These are phyloP conservation scores for Thymallus thymallus DNA, from an alignment of 2,113 vertebrate genomes.

Conservation along the genomic window DNA sequence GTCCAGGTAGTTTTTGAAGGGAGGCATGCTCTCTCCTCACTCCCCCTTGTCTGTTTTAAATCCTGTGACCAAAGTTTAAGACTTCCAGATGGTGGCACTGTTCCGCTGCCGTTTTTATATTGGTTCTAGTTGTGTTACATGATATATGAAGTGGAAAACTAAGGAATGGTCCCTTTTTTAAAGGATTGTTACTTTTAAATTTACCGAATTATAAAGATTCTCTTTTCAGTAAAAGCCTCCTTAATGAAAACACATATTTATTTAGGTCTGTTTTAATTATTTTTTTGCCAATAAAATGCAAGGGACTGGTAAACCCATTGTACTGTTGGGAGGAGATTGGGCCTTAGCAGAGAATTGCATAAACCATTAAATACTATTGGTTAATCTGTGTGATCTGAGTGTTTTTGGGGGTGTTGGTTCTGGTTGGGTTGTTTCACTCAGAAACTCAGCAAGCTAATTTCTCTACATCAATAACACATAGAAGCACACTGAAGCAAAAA, in stretches of 20 bases:
- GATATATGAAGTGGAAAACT: conserved; percentile 50
- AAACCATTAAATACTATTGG: conserved; percentile 82
- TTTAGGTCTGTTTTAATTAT: conserved; percentile 77
- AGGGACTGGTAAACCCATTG: conserved; percentile 66
- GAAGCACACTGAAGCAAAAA: too few relatives aligned
- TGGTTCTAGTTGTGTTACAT: conserved; percentile 61
- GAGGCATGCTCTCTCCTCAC: conserved; percentile 18
- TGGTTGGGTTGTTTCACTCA: background rate
- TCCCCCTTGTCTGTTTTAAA: conserved; percentile 16
- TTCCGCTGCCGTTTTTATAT: conserved; percentile 68
- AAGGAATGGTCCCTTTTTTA: conserved; percentile 52
- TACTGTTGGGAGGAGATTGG: conserved; percentile 68
- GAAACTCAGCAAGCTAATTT: too few relatives aligned
- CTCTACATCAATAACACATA: too few relatives aligned
- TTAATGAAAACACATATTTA: conserved; percentile 70
- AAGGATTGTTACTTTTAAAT: conserved; percentile 39
- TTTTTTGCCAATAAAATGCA: conserved; percentile 68
- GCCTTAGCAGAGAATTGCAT: conserved; percentile 73
- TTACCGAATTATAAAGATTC: conserved; percentile 59
- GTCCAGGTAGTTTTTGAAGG: conserved; percentile 33
- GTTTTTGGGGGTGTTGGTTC: background rate
- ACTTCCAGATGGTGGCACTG: conserved; percentile 76
- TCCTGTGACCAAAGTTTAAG: conserved; percentile 77
- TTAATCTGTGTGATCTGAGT: conserved; percentile 56
- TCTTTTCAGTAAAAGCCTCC: conserved; percentile 44